Conservation (phyloP, 1,140 invertebrate species). For the Orchesella cincta region DNA sequence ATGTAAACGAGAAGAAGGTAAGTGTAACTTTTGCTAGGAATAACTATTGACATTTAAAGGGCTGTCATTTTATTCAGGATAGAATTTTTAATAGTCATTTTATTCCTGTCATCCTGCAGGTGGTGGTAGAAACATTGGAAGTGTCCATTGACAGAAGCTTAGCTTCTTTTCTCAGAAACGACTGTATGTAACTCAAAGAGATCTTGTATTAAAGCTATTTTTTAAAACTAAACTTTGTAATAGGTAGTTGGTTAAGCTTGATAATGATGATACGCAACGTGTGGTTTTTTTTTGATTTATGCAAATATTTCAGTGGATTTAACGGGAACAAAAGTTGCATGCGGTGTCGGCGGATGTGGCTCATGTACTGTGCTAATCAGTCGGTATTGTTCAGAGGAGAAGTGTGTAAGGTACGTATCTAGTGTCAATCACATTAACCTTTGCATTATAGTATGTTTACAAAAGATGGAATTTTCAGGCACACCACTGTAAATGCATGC, state of each 20-base stretch:
- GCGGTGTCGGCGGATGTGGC: slow-evolving; percentile 59
- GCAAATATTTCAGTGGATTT: slow-evolving; percentile 55
- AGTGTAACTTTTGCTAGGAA: background rate
- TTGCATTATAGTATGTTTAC: too few species aligned
- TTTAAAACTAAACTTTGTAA: too few species aligned
- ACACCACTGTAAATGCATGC: slow-evolving; percentile 85
- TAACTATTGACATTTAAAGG: background rate
- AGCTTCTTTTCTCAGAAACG: background rate
- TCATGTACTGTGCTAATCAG: slow-evolving; percentile 39
- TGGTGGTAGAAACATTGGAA: background rate
- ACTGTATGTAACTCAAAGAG: background rate
- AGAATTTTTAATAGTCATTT: background rate
- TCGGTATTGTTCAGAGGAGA: background rate
- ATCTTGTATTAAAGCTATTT: too few species aligned
- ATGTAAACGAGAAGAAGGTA: slow-evolving; percentile 10
- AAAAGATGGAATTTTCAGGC: slow-evolving; percentile 67
- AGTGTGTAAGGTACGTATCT: background rate
- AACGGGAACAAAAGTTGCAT: slow-evolving; percentile 60
- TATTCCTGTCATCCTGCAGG: background rate
- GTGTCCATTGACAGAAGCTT: background rate
- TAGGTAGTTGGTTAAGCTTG: too few species aligned
- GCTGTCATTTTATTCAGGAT: background rate
- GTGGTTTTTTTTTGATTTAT: background rate
- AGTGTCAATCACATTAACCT: too few species aligned
- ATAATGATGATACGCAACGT: too few species aligned